Conservation (phyloP, 2,113 vertebrate species). For the Bubalus kerabau region DNA sequence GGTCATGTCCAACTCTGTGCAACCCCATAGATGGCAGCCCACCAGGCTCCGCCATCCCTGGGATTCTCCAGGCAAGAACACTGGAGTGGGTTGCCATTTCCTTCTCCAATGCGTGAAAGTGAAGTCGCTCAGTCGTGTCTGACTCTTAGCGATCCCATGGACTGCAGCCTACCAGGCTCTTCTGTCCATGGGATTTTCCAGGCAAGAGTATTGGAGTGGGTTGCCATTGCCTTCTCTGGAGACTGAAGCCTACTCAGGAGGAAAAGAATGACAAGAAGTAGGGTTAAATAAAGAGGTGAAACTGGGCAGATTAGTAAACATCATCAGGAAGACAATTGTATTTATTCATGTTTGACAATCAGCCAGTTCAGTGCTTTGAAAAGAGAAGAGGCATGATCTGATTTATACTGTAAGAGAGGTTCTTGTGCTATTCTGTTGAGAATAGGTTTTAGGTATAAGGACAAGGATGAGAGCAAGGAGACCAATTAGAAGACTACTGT, state of each 20-base stretch:
- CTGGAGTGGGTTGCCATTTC: too few relatives aligned
- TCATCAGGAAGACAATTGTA: not conserved
- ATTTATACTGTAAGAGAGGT: not conserved
- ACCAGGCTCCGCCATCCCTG: too few relatives aligned
- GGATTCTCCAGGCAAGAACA: too few relatives aligned
- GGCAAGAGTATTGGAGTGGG: not conserved
- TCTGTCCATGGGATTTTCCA: not conserved
- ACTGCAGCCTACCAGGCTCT: not conserved
- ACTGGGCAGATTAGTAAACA: not conserved
- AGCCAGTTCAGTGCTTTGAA: not conserved
- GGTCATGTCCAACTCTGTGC: too few relatives aligned
- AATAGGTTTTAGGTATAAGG: not conserved
- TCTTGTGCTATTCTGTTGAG: not conserved
- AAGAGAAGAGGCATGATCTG: not conserved
- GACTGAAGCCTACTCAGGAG: not conserved
- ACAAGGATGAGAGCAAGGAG: not conserved
- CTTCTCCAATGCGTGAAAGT: too few relatives aligned
- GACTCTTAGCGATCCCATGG: too few relatives aligned
- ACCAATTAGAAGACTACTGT: not conserved
- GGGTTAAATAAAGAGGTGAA: not conserved
- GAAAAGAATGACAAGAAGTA: not conserved
- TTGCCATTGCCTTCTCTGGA: not conserved
- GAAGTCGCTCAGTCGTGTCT: too few relatives aligned
- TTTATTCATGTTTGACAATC: not conserved
- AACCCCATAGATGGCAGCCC: too few relatives aligned